Base-by-base conservation (phyloP, 1,140 invertebrate genomes). In the Brachionus sp. region DNA sequence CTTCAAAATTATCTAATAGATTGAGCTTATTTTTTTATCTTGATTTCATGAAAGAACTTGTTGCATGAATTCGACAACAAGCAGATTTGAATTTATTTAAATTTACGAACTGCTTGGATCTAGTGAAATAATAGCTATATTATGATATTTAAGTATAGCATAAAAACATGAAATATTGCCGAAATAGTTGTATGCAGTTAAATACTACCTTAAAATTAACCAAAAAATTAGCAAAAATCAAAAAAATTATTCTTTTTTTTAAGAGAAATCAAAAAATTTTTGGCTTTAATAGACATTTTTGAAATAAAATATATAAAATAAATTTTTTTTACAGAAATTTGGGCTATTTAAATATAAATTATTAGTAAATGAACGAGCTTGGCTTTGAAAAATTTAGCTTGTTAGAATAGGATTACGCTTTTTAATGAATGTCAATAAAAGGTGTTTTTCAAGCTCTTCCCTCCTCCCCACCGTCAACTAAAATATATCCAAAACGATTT, bases 361-460 rank as follows among this genome's bases (percentile, higher is more conserved):
- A 42, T 6, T 42, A 42, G 50, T 57, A n/a, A 7, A 57, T 57
- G 19, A 19, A 57, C 9, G 3, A 57, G 9, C 50, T 57, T 57
- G 50, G 50, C 50, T 50, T 50, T 13, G 44, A 12, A 50, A 50
- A 50, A 16, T 50, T 50, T 50, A 50, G 16, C 44, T 57, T 57
- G 50, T 19, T 19, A 57, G 50, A 57, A 57, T 57, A 57, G 50
- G 50, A 57, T 57, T 57, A 57, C 19, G 16, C 19, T 23, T 53
- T 57, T 57, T 57, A 57, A 57, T 57, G 50, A 57, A 57, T 57
- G 50, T 57, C 50, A 57, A 57, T 57, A 57, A 57, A 57, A 57
- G 50, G 50, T 57, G 50, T 57, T 25, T 57, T 50, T 23, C 19
- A 57, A 19, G 19, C 1, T 6, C 50, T 7, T 5, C 50, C 19